These are phyloP conservation scores for Sandelia bainsii DNA, from an alignment of 2,797 vertebrate species.

Conservation along the genomic window DNA sequence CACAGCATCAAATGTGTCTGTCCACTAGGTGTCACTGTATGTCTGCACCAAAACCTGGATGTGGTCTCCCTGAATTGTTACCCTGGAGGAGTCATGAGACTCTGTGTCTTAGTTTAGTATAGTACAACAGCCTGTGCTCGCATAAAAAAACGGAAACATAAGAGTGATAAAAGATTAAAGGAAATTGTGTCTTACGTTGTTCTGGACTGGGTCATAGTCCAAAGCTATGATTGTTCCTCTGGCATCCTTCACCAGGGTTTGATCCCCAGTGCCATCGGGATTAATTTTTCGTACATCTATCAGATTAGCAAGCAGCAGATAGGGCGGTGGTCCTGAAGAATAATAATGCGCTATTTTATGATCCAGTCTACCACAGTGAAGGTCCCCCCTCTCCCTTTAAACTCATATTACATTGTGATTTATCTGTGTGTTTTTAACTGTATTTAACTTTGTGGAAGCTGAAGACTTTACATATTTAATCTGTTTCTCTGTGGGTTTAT, in stretches of 20 bases:
- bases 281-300: slow-evolving; percentile 86
- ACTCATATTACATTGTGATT: neutral
- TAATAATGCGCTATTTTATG: neutral
- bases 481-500: slow-evolving; percentile 28
- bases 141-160: neutral
- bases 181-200: slow-evolving; percentile 83
- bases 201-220: slow-evolving; percentile 92
- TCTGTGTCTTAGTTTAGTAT: neutral
- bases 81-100: neutral
- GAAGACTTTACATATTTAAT: neutral
- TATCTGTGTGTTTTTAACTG: neutral
- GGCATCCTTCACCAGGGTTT: slow-evolving; percentile 86
- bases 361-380: neutral
- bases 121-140: neutral
- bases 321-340: slow-evolving; percentile 86
- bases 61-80: neutral
- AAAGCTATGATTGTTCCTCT: slow-evolving; percentile 89
- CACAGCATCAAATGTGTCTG: neutral
- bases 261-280: slow-evolving; percentile 87
- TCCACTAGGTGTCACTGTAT: slow-evolving; percentile 65
- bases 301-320: slow-evolving; percentile 90
- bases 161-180: neutral
- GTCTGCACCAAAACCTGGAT: slow-evolving; percentile 11
- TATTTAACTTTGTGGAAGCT: neutral
- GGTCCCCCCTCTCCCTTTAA: neutral